phyloP scores from a whole-genome alignment of 2,113 vertebrate species.

The Amphiprion ocellaris region DNA sequence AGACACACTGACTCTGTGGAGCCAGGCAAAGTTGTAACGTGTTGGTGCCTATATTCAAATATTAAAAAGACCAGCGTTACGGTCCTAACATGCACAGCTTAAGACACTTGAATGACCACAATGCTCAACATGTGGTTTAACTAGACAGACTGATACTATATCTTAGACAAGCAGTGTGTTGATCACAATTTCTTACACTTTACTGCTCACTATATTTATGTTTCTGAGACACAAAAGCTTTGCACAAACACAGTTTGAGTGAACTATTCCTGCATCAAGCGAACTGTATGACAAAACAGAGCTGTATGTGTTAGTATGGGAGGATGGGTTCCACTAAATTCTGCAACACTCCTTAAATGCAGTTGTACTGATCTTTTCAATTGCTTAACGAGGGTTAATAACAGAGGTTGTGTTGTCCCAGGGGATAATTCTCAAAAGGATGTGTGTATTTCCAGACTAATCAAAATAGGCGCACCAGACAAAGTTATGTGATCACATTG shows the following conservation, averaged over 20 bases:
- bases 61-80: constrained; percentile 9
- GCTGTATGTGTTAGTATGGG: constrained; percentile 18
- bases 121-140: neutral
- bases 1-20: constrained; percentile 51
- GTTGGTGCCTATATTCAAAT: constrained; percentile 18
- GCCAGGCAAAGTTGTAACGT: constrained; percentile 18
- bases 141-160: neutral
- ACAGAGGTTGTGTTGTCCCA: constrained; percentile 83
- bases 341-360: constrained; percentile 46
- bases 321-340: constrained; percentile 35
- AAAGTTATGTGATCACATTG: constrained; percentile 87
- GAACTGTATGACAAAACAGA: neutral
- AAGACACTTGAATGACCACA: neutral
- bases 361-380: constrained; percentile 69
- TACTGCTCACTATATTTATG: no score
- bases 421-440: constrained; percentile 73
- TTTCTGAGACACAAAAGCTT: no score
- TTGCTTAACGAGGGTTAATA: constrained; percentile 89
- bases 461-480: constrained; percentile 86
- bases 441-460: constrained; percentile 81
- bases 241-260: no score
- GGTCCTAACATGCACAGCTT: neutral
- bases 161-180: neutral
- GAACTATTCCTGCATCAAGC: neutral
- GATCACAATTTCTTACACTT: neutral